Evolutionary conservation across 2,797 vertebrate species (phyloP).

Genomic region (Amblyraja radiata): DNA sequence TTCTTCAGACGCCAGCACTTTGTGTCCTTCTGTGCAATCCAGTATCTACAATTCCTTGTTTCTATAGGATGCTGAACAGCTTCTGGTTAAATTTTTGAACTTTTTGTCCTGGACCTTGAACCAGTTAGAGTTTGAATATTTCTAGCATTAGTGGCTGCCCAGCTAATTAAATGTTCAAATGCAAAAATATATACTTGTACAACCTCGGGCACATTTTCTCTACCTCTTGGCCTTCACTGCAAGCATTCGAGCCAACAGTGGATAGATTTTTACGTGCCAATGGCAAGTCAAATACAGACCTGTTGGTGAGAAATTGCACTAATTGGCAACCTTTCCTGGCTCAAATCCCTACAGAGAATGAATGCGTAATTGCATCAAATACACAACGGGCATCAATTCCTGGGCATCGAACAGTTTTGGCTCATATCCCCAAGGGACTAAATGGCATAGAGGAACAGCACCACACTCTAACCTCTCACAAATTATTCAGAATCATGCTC

Average conservation of each 20-base stretch:
- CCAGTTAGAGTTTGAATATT: not conserved
- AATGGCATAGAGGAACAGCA: not conserved
- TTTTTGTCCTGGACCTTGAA: not conserved
- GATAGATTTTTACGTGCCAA: not conserved
- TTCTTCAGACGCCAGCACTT: too few relatives aligned
- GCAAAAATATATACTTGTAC: not conserved
- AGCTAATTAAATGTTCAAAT: not conserved
- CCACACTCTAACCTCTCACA: not conserved
- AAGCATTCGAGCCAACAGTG: not conserved
- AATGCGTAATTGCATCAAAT: not conserved
- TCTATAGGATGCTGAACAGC: not conserved
- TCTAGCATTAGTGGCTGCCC: not conserved
- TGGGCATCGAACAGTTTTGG: not conserved
- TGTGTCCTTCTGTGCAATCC: too few relatives aligned
- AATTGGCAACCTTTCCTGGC: not conserved
- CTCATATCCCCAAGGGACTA: not conserved
- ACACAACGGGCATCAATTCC: not conserved
- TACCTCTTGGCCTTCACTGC: not conserved
- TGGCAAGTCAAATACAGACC: not conserved
- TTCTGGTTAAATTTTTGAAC: not conserved
- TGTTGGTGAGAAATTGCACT: not conserved
- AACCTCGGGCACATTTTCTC: not conserved
- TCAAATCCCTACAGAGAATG: not conserved
- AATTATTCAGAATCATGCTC: not conserved
- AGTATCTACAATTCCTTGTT: too few relatives aligned